Percentiles rank a stretch among this genome's conserved stretches.
Evolutionary conservation across 2,113 vertebrate species (phyloP).

Genomic region (Forbesichthys agassizii): DNA sequence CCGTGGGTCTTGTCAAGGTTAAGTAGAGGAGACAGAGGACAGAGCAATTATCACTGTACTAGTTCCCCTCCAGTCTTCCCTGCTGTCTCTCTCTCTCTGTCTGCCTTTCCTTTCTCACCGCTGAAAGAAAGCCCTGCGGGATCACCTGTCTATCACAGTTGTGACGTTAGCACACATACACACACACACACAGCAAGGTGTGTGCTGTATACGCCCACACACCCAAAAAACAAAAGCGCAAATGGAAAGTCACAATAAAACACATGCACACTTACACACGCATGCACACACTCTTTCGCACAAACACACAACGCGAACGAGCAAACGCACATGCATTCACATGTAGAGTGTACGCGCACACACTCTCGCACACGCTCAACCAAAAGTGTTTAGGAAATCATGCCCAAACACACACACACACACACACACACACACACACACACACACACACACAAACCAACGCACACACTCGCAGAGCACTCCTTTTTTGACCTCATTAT

Average conservation of each 20-base stretch:
- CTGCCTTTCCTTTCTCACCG: conserved; percentile 36
- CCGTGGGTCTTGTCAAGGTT: conserved; percentile 43
- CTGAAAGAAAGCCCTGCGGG: conserved; percentile 35
- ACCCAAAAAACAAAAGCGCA: conserved; percentile 1
- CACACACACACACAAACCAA: not conserved
- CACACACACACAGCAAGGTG: not conserved
- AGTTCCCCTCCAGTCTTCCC: conserved; percentile 47
- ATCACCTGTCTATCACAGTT: conserved; percentile 32
- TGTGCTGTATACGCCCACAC: not conserved
- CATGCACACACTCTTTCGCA: not conserved
- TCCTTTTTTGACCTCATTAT: not conserved
- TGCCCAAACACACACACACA: not conserved
- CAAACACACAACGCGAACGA: conserved; percentile 1
- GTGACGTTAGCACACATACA: conserved; percentile 7
- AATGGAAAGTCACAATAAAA: not conserved
- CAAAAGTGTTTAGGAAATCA: no score
- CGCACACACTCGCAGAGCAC: not conserved
- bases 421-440: not conserved
- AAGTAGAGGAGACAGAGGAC: conserved; percentile 61
- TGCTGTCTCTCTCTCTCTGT: conserved; percentile 42
- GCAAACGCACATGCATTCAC: not conserved
- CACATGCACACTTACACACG: not conserved
- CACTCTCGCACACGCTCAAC: not conserved
- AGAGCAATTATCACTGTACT: conserved; percentile 44
- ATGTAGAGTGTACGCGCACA: not conserved